Conservation (phyloP, 2,888 invertebrate genomes). For the Neelides folsomi region DNA sequence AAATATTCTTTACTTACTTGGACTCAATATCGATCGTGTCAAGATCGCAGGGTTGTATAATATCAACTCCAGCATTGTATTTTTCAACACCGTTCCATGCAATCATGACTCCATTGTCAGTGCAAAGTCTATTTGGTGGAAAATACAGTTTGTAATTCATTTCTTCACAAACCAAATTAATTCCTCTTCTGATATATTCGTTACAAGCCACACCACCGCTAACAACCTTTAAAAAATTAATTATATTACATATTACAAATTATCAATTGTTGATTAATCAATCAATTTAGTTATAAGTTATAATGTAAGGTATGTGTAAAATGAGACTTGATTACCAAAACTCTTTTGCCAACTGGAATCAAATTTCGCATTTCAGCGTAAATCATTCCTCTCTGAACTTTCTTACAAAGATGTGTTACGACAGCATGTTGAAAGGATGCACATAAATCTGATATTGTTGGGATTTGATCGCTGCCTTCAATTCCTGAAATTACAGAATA, state of each 20-base stretch:
- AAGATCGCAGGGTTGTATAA: conserved; percentile 41
- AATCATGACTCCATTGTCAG: conserved; percentile 98
- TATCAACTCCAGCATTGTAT: conserved; percentile 43
- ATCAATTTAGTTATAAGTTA: too few species aligned
- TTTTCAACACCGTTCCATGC: conserved; percentile 95
- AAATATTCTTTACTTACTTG: conserved; percentile 36
- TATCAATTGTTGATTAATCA: too few species aligned
- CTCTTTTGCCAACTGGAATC: conserved; percentile 41
- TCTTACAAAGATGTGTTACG: conserved; percentile 63
- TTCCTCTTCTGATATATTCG: conserved; percentile 56
- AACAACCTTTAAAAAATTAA: conserved; percentile 49
- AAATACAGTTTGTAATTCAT: conserved; percentile 53
- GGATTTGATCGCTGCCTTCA: conserved; percentile 56
- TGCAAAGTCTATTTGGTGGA: conserved; percentile 75
- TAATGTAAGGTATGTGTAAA: too few species aligned
- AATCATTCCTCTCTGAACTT: conserved; percentile 69
- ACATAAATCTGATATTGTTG: conserved; percentile 65
- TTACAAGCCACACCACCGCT: conserved; percentile 97
- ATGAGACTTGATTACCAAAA: conserved; percentile 22
- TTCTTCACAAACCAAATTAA: conserved; percentile 53
- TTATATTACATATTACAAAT: too few species aligned
- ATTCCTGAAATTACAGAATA: conserved; percentile 38
- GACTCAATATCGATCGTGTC: conserved; percentile 49
- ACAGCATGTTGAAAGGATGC: conserved; percentile 65
- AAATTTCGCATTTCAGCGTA: conserved; percentile 51